Conservation (phyloP, 2,797 vertebrate genomes). For the Tenualosa ilisha region DNA sequence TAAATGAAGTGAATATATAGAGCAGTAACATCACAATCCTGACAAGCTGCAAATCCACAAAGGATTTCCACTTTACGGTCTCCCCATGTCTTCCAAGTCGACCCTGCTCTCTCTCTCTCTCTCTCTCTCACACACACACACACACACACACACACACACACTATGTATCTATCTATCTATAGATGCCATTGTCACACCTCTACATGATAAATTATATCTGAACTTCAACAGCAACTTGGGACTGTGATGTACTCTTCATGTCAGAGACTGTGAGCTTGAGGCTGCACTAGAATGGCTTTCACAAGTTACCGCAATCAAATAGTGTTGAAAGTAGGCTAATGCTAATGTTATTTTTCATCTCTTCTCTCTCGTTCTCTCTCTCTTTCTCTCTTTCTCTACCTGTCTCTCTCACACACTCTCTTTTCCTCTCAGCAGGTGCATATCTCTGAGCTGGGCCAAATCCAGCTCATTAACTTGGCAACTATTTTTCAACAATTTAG, state of each 20-base stretch:
- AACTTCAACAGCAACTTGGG: not conserved
- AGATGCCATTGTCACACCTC: not conserved
- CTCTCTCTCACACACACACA: not conserved
- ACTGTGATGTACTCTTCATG: not conserved
- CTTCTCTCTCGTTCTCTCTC: not conserved
- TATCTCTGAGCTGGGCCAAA: not conserved
- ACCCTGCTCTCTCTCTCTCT: not conserved
- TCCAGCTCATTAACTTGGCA: not conserved
- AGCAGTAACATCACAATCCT: slow-evolving; percentile 1
- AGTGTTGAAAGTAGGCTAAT: not conserved
- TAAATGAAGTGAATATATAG: not conserved
- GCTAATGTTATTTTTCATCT: not conserved
- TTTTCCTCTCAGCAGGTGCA: not conserved
- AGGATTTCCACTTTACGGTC: not conserved
- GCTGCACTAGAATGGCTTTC: not conserved
- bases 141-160: not conserved
- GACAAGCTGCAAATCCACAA: not conserved
- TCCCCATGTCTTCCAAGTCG: not conserved
- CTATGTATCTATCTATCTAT: not conserved
- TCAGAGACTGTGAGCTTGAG: not conserved
- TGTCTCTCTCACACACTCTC: not conserved
- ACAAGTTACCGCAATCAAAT: not conserved
- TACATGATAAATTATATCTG: not conserved
- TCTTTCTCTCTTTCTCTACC: not conserved
- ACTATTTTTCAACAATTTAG: not conserved